These are phyloP conservation scores for Amniataba percoides DNA, from an alignment of 2,797 vertebrate species.

Conservation along the genomic window DNA sequence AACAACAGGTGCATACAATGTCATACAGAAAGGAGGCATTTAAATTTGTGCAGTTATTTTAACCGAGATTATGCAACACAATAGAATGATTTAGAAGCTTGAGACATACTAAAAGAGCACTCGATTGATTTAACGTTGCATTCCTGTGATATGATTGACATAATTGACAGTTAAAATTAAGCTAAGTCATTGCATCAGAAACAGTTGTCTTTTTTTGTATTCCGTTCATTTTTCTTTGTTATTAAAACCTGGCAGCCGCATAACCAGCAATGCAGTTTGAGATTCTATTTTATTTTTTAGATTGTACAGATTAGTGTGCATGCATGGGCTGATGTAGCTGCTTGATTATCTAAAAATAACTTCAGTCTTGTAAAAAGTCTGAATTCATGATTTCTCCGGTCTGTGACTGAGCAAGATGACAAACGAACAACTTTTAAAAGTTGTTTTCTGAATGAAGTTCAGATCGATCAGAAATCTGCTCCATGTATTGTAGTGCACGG, in stretches of 20 bases:
- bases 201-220: neutral
- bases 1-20: neutral
- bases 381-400: too few species aligned
- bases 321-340: neutral
- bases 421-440: too few species aligned
- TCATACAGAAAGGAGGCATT: too few species aligned
- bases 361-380: too few species aligned
- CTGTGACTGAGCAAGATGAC: too few species aligned
- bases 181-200: neutral
- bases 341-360: neutral
- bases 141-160: too few species aligned
- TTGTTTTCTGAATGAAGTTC: too few species aligned
- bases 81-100: neutral
- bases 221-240: neutral
- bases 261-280: too few species aligned
- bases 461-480: too few species aligned
- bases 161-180: neutral
- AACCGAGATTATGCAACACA: neutral
- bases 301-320: neutral
- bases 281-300: neutral
- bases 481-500: neutral
- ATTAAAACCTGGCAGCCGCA: neutral
- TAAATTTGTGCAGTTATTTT: neutral
- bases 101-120: neutral
- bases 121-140: neutral